These are phyloP conservation scores for Lasioglossum morio DNA, from an alignment of 2,888 invertebrate species.

Conservation along the genomic window DNA sequence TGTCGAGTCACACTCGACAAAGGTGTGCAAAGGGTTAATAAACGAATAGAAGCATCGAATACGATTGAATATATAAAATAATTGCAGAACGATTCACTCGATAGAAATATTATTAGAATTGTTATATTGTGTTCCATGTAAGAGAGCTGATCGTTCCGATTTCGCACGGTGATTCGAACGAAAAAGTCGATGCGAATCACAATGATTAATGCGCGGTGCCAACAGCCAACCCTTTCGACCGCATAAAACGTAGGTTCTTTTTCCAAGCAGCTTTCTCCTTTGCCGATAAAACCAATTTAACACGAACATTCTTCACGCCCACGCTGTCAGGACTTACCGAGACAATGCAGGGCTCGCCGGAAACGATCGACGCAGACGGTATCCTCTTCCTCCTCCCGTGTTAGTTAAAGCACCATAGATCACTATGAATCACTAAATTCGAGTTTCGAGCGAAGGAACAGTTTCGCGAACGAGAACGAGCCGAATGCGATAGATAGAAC, in stretches of 20 bases:
- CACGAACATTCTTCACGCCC: slow-evolving; percentile 1
- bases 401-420: slow-evolving; percentile 57
- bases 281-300: neutral
- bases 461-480: neutral
- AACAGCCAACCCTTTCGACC: neutral
- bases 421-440: slow-evolving; percentile 62
- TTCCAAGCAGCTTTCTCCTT: neutral
- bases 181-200: neutral
- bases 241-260: neutral
- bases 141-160: neutral
- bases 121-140: neutral
- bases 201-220: neutral
- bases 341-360: neutral
- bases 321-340: slow-evolving; percentile 47
- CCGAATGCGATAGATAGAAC: neutral
- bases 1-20: too few relatives aligned
- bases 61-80: too few relatives aligned
- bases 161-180: neutral
- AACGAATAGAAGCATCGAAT: too few relatives aligned
- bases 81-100: too few relatives aligned
- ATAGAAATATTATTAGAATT: too few relatives aligned
- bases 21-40: too few relatives aligned
- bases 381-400: slow-evolving; percentile 39
- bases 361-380: slow-evolving; percentile 23
- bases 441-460: neutral